A percentile compares a stretch with the other conserved stretches of the same genome.
phyloP scores from a whole-genome alignment of 1,140 invertebrate genomes.

The Bombus superbus region DNA sequence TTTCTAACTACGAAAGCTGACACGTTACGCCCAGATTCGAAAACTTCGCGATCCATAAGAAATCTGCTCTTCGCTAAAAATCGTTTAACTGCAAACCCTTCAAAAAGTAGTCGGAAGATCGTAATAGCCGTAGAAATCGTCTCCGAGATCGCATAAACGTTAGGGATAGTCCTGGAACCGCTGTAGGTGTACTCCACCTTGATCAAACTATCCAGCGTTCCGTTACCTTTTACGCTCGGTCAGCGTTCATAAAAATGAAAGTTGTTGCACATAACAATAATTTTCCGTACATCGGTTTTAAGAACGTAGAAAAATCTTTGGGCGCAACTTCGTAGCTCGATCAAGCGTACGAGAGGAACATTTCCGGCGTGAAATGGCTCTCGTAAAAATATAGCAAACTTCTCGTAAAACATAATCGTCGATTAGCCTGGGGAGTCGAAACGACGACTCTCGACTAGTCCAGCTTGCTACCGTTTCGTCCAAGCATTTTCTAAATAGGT shows the following conservation, averaged over 20 bases:
- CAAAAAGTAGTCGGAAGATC: not conserved
- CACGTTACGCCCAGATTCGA: no score
- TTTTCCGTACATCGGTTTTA: not conserved
- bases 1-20: no score
- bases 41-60: no score
- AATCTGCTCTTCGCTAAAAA: no score
- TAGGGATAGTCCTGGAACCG: not conserved
- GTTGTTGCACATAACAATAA: conserved; percentile 25
- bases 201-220: not conserved
- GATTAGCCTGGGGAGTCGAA: conserved; percentile 63
- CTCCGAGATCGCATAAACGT: not conserved
- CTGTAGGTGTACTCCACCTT: not conserved
- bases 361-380: conserved; percentile 49
- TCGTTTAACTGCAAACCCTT: no score
- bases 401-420: conserved; percentile 71
- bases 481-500: conserved; percentile 1
- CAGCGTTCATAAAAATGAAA: not conserved
- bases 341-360: conserved; percentile 31
- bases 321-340: conserved; percentile 21
- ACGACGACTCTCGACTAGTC: conserved; percentile 5
- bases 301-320: conserved; percentile 43
- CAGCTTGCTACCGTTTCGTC: not conserved
- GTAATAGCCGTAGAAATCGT: not conserved
- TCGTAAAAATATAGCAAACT: conserved; percentile 71
- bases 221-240: not conserved